Percentiles rank a stretch among this genome's conserved stretches.
Evolutionary conservation across 2,797 vertebrate genomes (phyloP).

Genomic region (Protosalanx chinensis): DNA sequence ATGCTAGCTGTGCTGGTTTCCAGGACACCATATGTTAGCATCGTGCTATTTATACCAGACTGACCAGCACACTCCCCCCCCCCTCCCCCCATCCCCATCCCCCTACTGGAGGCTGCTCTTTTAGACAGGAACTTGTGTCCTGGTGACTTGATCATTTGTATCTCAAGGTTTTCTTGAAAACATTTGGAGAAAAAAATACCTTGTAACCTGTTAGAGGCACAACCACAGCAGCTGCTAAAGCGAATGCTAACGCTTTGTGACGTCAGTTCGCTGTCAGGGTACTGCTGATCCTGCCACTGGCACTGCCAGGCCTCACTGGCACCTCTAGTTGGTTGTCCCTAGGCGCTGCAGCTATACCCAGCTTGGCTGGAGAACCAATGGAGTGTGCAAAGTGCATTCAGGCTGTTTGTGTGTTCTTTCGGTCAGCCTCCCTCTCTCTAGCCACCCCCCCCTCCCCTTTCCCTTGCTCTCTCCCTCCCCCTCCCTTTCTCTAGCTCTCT

Average conservation of each 20-base stretch:
- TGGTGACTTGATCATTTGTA: not conserved
- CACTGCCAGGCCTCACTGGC: constrained; percentile 23
- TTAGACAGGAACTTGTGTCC: not conserved
- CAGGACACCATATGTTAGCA: constrained; percentile 56
- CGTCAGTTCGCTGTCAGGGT: constrained; percentile 33
- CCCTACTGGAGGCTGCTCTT: constrained; percentile 34
- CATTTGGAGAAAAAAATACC: not conserved
- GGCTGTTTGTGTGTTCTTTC: constrained; percentile 60
- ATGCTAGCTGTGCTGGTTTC: constrained; percentile 52
- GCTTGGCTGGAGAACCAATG: constrained; percentile 38
- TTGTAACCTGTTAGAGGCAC: constrained; percentile 22
- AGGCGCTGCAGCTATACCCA: constrained; percentile 47
- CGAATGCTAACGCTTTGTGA: constrained; percentile 44
- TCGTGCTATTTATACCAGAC: constrained; percentile 67
- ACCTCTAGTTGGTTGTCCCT: constrained; percentile 46
- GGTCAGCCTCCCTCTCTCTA: constrained; percentile 40
- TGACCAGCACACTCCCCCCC: constrained; percentile 45
- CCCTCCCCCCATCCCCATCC: constrained; percentile 19
- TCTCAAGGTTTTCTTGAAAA: not conserved
- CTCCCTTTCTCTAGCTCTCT: constrained; percentile 17
- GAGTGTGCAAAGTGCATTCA: constrained; percentile 46
- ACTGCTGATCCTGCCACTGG: constrained; percentile 28
- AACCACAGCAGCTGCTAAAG: constrained; percentile 32
- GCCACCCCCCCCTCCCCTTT: not conserved
- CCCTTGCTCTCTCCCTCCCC: not conserved